A percentile compares a stretch with the other conserved stretches of the same genome.
Conservation (phyloP, 2,113 vertebrate species). For the Trichechus manatus region DNA sequence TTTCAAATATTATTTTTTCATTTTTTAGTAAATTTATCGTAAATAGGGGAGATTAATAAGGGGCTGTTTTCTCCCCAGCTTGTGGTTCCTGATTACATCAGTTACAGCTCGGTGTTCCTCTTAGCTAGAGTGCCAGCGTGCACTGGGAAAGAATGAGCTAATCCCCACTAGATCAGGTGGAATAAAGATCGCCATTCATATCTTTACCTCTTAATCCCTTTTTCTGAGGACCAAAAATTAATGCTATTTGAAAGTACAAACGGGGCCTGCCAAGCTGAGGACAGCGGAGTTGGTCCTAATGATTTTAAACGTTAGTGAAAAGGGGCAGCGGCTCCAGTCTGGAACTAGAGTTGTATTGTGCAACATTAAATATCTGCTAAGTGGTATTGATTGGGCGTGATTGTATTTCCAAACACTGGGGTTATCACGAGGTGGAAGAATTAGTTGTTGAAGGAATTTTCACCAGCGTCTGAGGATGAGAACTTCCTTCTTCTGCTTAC, state of each 20-base stretch:
- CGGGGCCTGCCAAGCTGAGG: conserved; percentile 90
- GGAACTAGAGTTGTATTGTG: conserved; percentile 65
- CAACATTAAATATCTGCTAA: conserved; percentile 81
- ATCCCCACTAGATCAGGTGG: conserved; percentile 91
- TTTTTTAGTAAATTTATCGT: conserved; percentile 79
- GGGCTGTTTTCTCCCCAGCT: conserved; percentile 79
- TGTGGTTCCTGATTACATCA: conserved; percentile 87
- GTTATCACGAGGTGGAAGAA: conserved; percentile 67
- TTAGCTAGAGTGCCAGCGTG: conserved; percentile 89
- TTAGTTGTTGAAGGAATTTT: conserved; percentile 66
- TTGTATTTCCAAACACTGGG: conserved; percentile 79
- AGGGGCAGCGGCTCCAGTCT: conserved; percentile 87
- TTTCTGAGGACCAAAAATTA: conserved; percentile 91
- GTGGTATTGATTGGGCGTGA: conserved; percentile 66
- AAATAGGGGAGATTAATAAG: conserved; percentile 77
- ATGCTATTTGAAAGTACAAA: conserved; percentile 91
- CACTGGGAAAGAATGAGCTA: conserved; percentile 92
- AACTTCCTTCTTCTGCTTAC: neutral
- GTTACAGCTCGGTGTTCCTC: conserved; percentile 82
- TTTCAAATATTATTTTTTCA: conserved; percentile 74
- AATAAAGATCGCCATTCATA: conserved; percentile 94
- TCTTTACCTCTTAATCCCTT: conserved; percentile 92
- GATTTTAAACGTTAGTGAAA: conserved; percentile 89
- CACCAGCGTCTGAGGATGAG: conserved; percentile 61
- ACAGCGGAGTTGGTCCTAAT: conserved; percentile 90